Conservation (phyloP, 2,113 vertebrate species). For the Tenrec ecaudatus region DNA sequence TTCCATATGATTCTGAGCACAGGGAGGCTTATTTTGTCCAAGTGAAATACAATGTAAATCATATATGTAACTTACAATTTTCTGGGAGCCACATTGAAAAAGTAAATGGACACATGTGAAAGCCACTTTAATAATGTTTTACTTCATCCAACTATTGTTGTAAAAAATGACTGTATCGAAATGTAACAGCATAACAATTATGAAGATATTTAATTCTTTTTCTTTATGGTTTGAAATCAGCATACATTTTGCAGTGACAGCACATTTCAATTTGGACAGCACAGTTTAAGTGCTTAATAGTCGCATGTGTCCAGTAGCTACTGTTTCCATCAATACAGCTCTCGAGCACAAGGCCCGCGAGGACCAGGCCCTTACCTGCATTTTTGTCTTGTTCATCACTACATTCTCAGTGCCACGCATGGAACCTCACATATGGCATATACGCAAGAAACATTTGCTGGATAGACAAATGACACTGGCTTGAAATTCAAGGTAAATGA, state of each 20-base stretch:
- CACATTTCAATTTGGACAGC: no score
- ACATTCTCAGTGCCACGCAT: background rate
- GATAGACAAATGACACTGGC: background rate
- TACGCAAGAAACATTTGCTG: background rate
- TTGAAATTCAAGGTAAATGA: constrained; percentile 7
- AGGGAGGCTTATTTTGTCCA: no score
- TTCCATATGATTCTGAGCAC: no score
- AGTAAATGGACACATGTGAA: no score
- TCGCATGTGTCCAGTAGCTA: background rate
- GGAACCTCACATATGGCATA: background rate
- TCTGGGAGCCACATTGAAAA: no score
- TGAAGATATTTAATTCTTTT: background rate
- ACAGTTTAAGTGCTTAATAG: background rate
- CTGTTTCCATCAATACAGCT: background rate
- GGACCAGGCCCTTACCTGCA: background rate
- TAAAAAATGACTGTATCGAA: constrained; percentile 24
- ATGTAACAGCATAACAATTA: background rate
- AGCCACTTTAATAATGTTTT: no score
- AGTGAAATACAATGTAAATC: no score
- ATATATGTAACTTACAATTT: no score
- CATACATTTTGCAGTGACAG: background rate
- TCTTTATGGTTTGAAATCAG: background rate
- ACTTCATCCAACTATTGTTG: background rate
- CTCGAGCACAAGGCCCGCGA: background rate
- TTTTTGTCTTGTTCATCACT: background rate